Conservation (phyloP, 2,888 invertebrate species). For the Pachycephus smyrnensis region DNA sequence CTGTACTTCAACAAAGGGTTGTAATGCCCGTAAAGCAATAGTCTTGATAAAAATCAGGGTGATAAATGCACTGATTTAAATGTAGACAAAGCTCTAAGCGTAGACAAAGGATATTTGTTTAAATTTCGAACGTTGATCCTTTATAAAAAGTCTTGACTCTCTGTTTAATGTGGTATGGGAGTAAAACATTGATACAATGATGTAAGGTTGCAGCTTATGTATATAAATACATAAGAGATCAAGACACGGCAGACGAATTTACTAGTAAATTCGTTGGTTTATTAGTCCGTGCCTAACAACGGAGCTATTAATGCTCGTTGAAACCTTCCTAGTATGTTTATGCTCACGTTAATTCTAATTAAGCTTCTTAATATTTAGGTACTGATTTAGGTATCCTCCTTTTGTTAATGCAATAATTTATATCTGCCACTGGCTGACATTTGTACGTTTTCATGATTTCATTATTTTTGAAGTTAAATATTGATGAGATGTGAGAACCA, state of each 20-base stretch:
- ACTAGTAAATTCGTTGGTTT: background rate
- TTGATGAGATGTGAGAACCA: background rate
- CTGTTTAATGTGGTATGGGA: background rate
- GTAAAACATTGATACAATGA: background rate
- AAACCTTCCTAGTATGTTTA: background rate
- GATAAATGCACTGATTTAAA: background rate
- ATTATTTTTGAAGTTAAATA: background rate
- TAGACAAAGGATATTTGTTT: background rate
- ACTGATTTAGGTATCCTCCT: background rate
- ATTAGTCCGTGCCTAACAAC: background rate
- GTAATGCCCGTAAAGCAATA: constrained; percentile 66
- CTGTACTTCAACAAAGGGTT: constrained; percentile 93
- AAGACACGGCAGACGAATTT: background rate
- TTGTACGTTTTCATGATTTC: background rate
- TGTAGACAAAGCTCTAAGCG: background rate
- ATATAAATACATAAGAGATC: background rate
- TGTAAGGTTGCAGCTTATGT: background rate
- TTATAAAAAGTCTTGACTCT: background rate
- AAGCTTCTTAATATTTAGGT: background rate
- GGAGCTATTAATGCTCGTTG: background rate
- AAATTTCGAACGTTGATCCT: too few species aligned
- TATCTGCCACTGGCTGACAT: background rate
- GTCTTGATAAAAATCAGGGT: background rate
- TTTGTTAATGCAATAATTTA: background rate
- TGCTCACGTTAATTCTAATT: background rate